Conservation (phyloP, 1,140 invertebrate species). For the Andricus grossulariae region DNA sequence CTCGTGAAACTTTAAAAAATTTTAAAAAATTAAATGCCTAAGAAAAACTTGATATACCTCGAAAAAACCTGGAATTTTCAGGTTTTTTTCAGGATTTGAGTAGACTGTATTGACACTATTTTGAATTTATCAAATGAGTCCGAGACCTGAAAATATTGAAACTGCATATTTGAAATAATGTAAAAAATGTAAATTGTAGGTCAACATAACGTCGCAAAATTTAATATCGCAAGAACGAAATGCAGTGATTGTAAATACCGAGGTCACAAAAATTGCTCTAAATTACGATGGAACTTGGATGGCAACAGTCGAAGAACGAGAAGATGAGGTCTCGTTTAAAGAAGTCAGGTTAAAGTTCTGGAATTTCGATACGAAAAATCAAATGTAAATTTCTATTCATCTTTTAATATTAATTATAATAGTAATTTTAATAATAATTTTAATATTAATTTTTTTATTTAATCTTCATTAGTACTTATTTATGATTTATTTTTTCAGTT, state of each 20-base stretch:
- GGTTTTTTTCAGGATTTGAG: no score
- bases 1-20: no score
- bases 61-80: no score
- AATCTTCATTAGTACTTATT: constrained; percentile 38
- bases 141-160: no score
- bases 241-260: constrained; percentile 80
- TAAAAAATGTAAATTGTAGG: constrained; percentile 71
- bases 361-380: constrained; percentile 79
- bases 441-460: constrained; percentile 18
- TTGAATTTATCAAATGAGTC: no score
- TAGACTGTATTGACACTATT: no score
- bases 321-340: constrained; percentile 75
- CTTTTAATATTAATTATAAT: background rate
- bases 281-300: constrained; percentile 85
- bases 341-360: constrained; percentile 89
- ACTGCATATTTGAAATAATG: background rate
- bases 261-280: constrained; percentile 83
- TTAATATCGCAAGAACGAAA: constrained; percentile 80
- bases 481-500: constrained; percentile 75
- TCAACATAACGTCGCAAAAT: constrained; percentile 87
- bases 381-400: constrained; percentile 76
- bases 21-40: no score
- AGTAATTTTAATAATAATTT: no score
- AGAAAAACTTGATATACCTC: no score
- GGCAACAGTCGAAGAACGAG: constrained; percentile 84